Conservation (phyloP, 2,797 vertebrate species). For the Coreius guichenoti region DNA sequence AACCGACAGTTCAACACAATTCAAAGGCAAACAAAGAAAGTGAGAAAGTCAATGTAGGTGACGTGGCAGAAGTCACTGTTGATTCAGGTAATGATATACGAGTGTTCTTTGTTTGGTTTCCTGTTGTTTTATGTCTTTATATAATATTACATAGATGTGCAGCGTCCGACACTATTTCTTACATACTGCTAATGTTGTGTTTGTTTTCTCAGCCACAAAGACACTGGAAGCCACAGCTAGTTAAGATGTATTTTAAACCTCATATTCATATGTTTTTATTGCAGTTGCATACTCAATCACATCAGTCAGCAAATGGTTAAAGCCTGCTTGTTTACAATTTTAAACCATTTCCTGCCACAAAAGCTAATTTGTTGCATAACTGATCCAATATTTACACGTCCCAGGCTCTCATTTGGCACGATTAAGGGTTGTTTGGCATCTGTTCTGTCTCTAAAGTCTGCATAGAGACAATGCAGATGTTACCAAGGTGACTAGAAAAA, state of each 20-base stretch:
- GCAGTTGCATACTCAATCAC: slow-evolving; percentile 54
- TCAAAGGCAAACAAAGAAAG: slow-evolving; percentile 36
- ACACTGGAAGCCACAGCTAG: background rate
- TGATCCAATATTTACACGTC: slow-evolving; percentile 79
- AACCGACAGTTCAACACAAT: slow-evolving; percentile 45
- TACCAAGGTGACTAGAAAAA: background rate
- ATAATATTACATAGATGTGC: background rate
- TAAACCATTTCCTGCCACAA: slow-evolving; percentile 72
- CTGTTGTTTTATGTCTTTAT: slow-evolving; percentile 4
- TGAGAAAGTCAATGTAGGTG: background rate
- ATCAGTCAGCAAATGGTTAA: slow-evolving; percentile 64
- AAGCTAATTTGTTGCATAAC: slow-evolving; percentile 60
- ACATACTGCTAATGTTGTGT: background rate
- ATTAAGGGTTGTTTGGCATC: slow-evolving; percentile 57
- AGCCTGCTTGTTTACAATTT: slow-evolving; percentile 71
- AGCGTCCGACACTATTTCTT: background rate
- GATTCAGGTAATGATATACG: slow-evolving; percentile 43
- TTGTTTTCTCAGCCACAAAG: slow-evolving; percentile 18
- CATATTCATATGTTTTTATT: slow-evolving; percentile 26
- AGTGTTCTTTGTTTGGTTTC: background rate
- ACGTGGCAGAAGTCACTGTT: slow-evolving; percentile 8
- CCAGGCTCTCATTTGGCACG: slow-evolving; percentile 61
- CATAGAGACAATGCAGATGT: slow-evolving; percentile 11
- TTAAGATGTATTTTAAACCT: slow-evolving; percentile 4
- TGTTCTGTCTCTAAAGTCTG: slow-evolving; percentile 46